Percentiles rank a stretch among this genome's conserved stretches.
Conservation (phyloP, 2,113 vertebrate genomes). For the Rhea pennata region DNA sequence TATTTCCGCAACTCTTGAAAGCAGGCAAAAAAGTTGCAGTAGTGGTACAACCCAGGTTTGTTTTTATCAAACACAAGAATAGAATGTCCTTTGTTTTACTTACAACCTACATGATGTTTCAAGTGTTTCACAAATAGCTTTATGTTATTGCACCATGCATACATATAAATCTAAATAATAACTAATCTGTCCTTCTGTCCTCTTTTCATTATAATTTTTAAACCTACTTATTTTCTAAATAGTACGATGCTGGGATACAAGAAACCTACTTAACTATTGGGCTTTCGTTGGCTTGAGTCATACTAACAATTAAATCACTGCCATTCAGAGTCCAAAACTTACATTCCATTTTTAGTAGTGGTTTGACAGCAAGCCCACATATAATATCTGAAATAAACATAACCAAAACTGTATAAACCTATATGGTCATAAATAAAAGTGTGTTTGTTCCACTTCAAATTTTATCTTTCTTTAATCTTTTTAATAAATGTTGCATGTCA, state of each 20-base stretch:
- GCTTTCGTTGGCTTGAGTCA: not conserved
- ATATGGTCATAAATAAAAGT: not conserved
- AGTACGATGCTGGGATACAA: not conserved
- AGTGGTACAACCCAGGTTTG: not conserved
- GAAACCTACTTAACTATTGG: not conserved
- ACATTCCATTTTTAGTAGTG: not conserved
- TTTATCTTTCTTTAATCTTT: not conserved
- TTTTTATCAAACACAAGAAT: not conserved
- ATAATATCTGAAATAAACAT: not conserved
- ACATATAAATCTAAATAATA: not conserved
- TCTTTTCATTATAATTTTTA: conserved; percentile 9
- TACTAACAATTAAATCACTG: not conserved
- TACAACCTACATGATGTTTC: not conserved
- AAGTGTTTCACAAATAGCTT: not conserved
- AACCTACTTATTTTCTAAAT: conserved; percentile 1
- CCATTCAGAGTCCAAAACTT: not conserved
- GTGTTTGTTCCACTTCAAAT: not conserved
- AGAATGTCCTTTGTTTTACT: not conserved
- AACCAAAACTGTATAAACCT: not conserved
- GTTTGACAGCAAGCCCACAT: not conserved
- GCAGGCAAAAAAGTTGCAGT: not conserved
- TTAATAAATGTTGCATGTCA: not conserved
- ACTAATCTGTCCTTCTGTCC: not conserved
- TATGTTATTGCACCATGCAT: not conserved
- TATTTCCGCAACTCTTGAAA: conserved; percentile 9